Evolutionary conservation across 2,113 vertebrate species (phyloP).

Genomic region (Macrotis lagotis): DNA sequence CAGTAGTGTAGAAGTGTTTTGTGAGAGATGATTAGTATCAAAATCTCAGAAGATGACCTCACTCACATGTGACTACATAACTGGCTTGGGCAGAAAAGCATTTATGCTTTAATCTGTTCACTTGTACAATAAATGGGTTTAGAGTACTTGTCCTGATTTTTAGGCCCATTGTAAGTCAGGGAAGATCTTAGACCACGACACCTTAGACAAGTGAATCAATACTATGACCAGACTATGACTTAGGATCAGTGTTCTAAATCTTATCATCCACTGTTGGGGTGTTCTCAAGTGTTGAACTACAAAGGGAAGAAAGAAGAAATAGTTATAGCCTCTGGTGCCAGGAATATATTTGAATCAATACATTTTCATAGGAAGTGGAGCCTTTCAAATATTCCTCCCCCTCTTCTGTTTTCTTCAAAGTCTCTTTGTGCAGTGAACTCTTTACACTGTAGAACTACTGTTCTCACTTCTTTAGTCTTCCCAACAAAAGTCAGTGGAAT

Average conservation of each 20-base stretch:
- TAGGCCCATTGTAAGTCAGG: neutral
- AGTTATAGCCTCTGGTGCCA: neutral
- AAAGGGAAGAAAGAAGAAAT: neutral
- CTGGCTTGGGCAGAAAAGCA: neutral
- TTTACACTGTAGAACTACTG: neutral
- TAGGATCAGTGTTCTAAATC: neutral
- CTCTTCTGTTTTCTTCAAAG: neutral
- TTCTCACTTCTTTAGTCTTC: neutral
- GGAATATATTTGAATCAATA: conserved; percentile 11
- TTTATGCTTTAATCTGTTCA: neutral
- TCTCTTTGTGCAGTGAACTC: neutral
- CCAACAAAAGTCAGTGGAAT: neutral
- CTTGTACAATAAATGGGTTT: neutral
- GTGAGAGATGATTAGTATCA: neutral
- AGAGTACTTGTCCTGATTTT: neutral
- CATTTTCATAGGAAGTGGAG: conserved; percentile 6
- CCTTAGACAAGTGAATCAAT: neutral
- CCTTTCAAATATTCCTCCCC: conserved; percentile 16
- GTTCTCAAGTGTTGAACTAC: neutral
- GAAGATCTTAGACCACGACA: neutral
- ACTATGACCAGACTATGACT: neutral
- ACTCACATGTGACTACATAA: neutral
- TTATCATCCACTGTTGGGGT: neutral
- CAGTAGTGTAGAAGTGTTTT: neutral
- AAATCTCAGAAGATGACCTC: neutral